Evolutionary conservation across 2,797 vertebrate species (phyloP), one percentile per base, ranked within the genome.

Genomic region (Enteromius radiatus): DNA sequence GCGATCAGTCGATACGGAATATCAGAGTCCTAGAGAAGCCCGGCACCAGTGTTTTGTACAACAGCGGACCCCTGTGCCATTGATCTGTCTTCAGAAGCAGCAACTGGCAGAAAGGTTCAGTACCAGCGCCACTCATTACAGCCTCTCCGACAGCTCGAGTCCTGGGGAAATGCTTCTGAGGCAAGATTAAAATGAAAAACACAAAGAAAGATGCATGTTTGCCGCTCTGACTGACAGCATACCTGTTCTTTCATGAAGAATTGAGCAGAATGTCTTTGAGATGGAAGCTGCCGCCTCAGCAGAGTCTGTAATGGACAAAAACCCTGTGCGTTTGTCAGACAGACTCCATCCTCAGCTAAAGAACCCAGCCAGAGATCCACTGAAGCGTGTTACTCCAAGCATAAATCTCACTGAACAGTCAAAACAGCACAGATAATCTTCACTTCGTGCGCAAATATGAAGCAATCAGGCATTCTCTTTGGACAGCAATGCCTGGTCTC

Each of bases 401-500:
- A 76, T 59, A 41, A 28, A 76, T 56, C 54, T 61, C 38, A 45
- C 1, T 17, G 7, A 31, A 17, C 56, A 71, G 52, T 7, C 41
- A 47, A 71, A 81, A 63, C 28, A 56, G 15, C 10, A 64, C 52
- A 14, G 6, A 63, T 41, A 3, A 38, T 10, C 15, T 47, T 63
- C 67, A 31, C 41, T 71, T 85, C 28, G 78, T 59, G 61, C n/a
- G 17, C 80, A 78, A 38, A 68, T 56, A 45, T n/a, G 0, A 61
- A 68, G 59, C 81, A 80, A 80, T 75, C 77, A 84, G 43, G 69
- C n/a, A 86, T 84, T 86, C 77, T 84, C 76, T 83, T 84, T 84
- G 80, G 82, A 75, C 68, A 76, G 36, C 41, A 33, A 8, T 31
- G 2, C 79, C 26, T 33, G 61, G 61, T 63, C 61, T 63, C 28